Conservation (phyloP, 2,888 invertebrate genomes). For the Amphipoea oculea region DNA sequence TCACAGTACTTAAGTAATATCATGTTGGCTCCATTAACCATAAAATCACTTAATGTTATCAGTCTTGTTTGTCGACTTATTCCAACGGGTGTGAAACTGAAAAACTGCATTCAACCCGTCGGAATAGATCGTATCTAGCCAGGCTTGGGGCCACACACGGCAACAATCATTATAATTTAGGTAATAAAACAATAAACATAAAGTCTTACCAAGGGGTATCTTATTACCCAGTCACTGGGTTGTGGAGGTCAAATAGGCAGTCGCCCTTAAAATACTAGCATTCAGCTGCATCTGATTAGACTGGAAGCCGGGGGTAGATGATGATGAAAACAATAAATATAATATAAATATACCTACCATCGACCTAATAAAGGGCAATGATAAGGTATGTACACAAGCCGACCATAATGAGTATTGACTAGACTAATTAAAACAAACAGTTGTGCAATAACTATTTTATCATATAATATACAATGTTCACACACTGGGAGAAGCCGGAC, state of each 20-base stretch:
- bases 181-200: not conserved
- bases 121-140: constrained; percentile 21
- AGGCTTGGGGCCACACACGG: constrained; percentile 18
- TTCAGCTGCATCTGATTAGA: not conserved
- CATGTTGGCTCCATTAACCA: constrained; percentile 15
- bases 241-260: not conserved
- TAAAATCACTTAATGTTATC: constrained; percentile 53
- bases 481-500: not conserved
- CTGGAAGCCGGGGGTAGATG: not conserved
- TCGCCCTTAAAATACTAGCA: not conserved
- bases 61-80: constrained; percentile 52
- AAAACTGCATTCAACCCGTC: not conserved
- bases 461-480: not conserved
- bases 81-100: not conserved
- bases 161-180: not conserved
- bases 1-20: constrained; percentile 16
- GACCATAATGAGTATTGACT: constrained; percentile 17
- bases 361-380: constrained; percentile 4
- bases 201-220: not conserved
- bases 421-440: constrained; percentile 10
- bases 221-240: not conserved
- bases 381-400: not conserved
- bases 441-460: constrained; percentile 4
- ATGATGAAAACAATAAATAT: not conserved
- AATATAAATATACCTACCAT: not conserved